A percentile compares a stretch with the other conserved stretches of the same genome.
Evolutionary conservation across 1,140 invertebrate species (phyloP).

Genomic region (Heliothis virescens): DNA sequence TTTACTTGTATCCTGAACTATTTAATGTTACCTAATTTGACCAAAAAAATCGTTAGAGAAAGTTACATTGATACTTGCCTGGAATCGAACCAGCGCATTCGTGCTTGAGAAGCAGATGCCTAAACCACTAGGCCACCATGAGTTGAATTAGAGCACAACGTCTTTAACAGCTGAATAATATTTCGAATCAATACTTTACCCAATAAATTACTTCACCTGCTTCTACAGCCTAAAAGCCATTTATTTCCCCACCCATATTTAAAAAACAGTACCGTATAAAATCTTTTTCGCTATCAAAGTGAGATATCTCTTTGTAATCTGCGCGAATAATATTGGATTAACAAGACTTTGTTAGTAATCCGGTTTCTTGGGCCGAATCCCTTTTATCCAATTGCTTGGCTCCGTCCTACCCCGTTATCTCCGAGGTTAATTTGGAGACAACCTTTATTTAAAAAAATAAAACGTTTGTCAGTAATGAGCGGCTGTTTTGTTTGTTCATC

Average conservation of each 20-base stretch:
- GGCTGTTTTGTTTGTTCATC: neutral
- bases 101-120: too few relatives aligned
- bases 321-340: conserved; percentile 74
- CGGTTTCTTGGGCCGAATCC: conserved; percentile 63
- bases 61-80: too few relatives aligned
- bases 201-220: too few relatives aligned
- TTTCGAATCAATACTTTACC: too few relatives aligned
- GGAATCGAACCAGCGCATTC: too few relatives aligned
- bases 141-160: too few relatives aligned
- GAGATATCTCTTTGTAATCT: conserved; percentile 77
- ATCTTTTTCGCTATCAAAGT: conserved; percentile 67
- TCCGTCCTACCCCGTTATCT: conserved; percentile 48
- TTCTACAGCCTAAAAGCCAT: neutral
- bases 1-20: too few relatives aligned
- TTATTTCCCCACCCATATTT: conserved; percentile 12
- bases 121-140: too few relatives aligned
- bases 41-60: too few relatives aligned
- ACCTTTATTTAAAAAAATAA: conserved; percentile 36
- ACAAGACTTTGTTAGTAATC: conserved; percentile 65
- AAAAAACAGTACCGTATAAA: conserved; percentile 38
- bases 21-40: too few relatives aligned
- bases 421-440: conserved; percentile 49
- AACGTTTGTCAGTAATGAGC: conserved; percentile 32
- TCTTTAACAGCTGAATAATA: too few relatives aligned
- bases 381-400: conserved; percentile 64